Evolutionary conservation across 2,888 invertebrate genomes (phyloP).

Genomic region (Caenorhabditis zanzibari): DNA sequence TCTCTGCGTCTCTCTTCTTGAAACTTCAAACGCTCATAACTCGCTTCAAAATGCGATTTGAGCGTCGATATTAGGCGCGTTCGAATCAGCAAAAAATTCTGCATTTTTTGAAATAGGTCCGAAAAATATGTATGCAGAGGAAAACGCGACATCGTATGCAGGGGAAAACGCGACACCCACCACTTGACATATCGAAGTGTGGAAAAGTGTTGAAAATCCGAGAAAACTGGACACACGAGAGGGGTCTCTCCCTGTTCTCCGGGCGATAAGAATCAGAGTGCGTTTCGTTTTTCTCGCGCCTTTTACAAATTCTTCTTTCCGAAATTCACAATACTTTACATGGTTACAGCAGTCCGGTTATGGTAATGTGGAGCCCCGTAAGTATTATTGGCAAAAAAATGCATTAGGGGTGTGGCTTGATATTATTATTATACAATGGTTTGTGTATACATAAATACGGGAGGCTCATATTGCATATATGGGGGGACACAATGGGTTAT

Average conservation of each 20-base stretch:
- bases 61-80: too few species aligned
- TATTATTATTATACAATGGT: conserved; percentile 24
- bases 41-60: too few species aligned
- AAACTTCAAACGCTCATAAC: too few species aligned
- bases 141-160: background rate
- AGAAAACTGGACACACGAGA: conserved; percentile 27
- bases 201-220: conserved; percentile 28
- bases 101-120: too few species aligned
- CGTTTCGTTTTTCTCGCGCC: conserved; percentile 27
- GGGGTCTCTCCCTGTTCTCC: background rate
- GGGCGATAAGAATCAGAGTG: conserved; percentile 45
- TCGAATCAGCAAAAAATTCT: too few species aligned
- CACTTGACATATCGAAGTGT: conserved; percentile 25
- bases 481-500: conserved; percentile 19
- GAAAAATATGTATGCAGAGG: too few species aligned
- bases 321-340: background rate
- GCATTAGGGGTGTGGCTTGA: background rate
- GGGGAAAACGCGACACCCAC: background rate
- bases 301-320: background rate
- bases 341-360: conserved; percentile 29
- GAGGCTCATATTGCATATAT: conserved; percentile 40
- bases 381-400: background rate
- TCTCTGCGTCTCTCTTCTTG: too few species aligned
- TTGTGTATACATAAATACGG: conserved; percentile 19
- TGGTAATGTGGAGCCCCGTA: conserved; percentile 38